Conservation (phyloP, 2,888 invertebrate genomes). For the Troilus luridus region DNA sequence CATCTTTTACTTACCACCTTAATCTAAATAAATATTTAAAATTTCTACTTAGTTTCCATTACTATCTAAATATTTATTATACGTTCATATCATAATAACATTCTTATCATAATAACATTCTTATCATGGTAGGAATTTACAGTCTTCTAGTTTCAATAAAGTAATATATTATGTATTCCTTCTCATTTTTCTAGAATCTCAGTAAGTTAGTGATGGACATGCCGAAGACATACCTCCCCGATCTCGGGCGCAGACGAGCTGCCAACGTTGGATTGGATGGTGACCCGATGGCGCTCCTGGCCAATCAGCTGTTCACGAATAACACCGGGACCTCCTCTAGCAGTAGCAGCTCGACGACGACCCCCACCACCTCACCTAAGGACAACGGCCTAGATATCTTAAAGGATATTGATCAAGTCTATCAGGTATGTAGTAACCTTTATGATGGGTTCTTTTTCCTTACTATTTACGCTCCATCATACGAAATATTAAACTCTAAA, state of each 20-base stretch:
- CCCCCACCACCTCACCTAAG: conserved; percentile 43
- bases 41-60: too few species aligned
- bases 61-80: too few species aligned
- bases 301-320: conserved; percentile 48
- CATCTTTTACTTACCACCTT: too few species aligned
- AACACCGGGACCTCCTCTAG: conserved; percentile 11
- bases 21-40: too few species aligned
- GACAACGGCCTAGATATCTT: conserved; percentile 61
- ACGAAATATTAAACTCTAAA: too few species aligned
- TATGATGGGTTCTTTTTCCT: too few species aligned
- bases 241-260: conserved; percentile 35
- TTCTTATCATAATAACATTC: too few species aligned
- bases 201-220: conserved; percentile 52
- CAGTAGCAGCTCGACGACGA: conserved; percentile 1
- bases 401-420: conserved; percentile 60
- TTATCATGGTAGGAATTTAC: too few species aligned
- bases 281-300: conserved; percentile 53
- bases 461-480: too few species aligned
- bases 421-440: too few species aligned
- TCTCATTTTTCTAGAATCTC: conserved; percentile 27
- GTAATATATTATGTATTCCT: not conserved
- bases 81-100: too few species aligned
- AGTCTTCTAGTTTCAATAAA: not conserved
- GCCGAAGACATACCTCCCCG: conserved; percentile 17
- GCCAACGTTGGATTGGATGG: conserved; percentile 52